Percentiles rank a stretch among this genome's conserved stretches.
phyloP scores from a whole-genome alignment of 2,888 invertebrate species.

The Clepsis dumicolana region DNA sequence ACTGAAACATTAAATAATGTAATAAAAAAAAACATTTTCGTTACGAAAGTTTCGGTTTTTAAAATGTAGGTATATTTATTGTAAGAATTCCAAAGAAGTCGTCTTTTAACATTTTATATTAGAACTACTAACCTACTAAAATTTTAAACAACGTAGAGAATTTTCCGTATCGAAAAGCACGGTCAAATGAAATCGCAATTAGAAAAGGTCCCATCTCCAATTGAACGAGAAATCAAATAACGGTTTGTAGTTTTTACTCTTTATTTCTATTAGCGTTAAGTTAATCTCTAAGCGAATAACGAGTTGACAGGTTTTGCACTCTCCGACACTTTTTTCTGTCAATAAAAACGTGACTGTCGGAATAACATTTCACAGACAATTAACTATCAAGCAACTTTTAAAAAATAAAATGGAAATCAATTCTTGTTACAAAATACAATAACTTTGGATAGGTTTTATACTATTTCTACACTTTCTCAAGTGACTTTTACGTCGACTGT shows the following conservation, averaged over 20 bases:
- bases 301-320: constrained; percentile 1
- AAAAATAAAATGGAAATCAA: neutral
- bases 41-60: no score
- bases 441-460: no score
- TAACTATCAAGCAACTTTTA: neutral
- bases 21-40: no score
- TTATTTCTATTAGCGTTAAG: constrained; percentile 2
- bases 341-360: constrained; percentile 1
- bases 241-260: constrained; percentile 10
- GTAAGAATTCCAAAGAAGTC: no score
- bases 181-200: neutral
- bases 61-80: no score
- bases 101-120: no score
- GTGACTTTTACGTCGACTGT: neutral
- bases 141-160: neutral
- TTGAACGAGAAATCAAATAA: constrained; percentile 15
- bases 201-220: constrained; percentile 9
- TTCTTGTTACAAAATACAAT: neutral
- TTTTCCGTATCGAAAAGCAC: neutral
- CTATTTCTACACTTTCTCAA: neutral
- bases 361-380: constrained; percentile 9
- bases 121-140: no score
- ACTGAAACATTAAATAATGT: no score
- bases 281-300: neutral
- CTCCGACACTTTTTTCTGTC: neutral